Base-by-base conservation (phyloP, 2,888 invertebrate genomes). In the Dendrolimus pini region DNA sequence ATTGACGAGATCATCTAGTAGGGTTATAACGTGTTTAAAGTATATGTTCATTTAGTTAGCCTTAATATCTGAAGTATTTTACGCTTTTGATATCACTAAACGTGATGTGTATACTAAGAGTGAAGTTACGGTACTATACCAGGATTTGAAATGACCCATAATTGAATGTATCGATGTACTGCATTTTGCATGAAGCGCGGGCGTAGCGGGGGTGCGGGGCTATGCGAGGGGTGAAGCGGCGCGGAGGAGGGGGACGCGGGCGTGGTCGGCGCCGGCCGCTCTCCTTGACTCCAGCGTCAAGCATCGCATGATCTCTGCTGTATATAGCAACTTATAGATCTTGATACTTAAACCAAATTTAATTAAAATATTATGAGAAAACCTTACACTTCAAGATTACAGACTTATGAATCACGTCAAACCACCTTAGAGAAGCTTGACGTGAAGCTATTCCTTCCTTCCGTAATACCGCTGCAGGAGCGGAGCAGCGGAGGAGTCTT, bases 241-340 rank as follows among this genome's bases (percentile, higher is more conserved):
- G 65, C 61, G 70, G 72, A 77, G 74, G 73, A 67, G 74, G 68
- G 72, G 74, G 68, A 71, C 58, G 67, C 83, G 81, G 89, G 89
- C 89, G 89, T 89, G 89, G 89, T 84, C 85, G 89, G 85, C 82
- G 88, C 85, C 84, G 89, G 89, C 88, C 87, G 89, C 88, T 90
- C 88, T 88, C 89, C 89, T 90, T 90, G 89, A 90, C 89, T 89
- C 82, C 79, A 82, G 81, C 87, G 83, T 85, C 89, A 86, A 89
- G 81, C 89, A 89, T 89, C 89, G 89, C 83, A 89, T 89, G 88
- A 87, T 89, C 88, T 86, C 87, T 78, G 69, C 69, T 65, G 52
- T 68, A 52, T 68, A 80, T 67, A 54, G 52, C 70, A 69, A 61
- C 41, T 7, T n/a, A 60, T 0, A 0, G 0, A 1, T 59, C 55